Base-by-base conservation (phyloP, 2,113 vertebrate genomes). In the Cheirogaleus medius region DNA sequence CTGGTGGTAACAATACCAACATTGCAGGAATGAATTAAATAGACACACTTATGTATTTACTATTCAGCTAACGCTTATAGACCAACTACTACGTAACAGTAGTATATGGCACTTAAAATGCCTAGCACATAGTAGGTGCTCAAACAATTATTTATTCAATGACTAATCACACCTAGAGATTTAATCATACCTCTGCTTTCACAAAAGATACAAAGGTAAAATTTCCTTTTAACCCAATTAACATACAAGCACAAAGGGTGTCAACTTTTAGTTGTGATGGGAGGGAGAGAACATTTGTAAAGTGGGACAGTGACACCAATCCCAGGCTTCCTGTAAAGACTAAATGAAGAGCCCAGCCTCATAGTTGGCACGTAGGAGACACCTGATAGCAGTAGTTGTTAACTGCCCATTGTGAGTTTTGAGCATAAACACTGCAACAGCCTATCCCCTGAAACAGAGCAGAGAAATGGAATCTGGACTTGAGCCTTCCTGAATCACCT, bases 351-450 rank as follows among this genome's bases (percentile, higher is more conserved):
- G 5, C 71, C 58, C 3, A 64, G 77, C 58, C 56, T 34, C 3
- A 18, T 0, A 18, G 0, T 37, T 77, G 32, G 13, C 18, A 13
- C 0, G 2, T 3, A 3, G 39, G 0, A 44, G 74, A 54, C 21
- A 4, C 60, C 8, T 4, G 0, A 1, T 23, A 37, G 27, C 23
- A 47, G 49, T 0, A 17, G 5, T 15, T 34, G 18, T 20, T 47
- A 47, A 37, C 20, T n/a, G 49, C 54, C 60, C n/a, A 27, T 4
- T 13, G 1, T 29, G 60, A 74, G 58, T 49, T 74, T 3, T 42
- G 25, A n/a, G 10, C 73, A n/a, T 18, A 63, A 81, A 58, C 80
- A 49, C 11, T 8, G 1, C 27, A 27, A 23, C 2, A 21, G 49
- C 8, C 25, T 32, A 8, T 37, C 78, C 23, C 29, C 27, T 3